phyloP scores from a whole-genome alignment of 2,888 invertebrate species.

The Azorinus chamasolen region DNA sequence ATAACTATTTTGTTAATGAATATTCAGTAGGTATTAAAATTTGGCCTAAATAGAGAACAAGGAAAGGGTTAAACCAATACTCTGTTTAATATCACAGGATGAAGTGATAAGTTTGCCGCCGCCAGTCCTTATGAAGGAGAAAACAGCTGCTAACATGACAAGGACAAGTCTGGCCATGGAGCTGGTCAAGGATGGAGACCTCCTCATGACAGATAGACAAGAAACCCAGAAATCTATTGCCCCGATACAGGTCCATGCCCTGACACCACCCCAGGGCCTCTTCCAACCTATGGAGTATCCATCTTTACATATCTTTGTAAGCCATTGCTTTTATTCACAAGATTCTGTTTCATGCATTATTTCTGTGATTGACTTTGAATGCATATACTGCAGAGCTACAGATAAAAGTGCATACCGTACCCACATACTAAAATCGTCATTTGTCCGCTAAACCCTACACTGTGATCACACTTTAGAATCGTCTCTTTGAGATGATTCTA shows the following conservation, averaged over 20 bases:
- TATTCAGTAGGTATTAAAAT: too few species aligned
- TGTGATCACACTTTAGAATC: too few species aligned
- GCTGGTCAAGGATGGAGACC: slow-evolving; percentile 43
- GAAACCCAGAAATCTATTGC: slow-evolving; percentile 47
- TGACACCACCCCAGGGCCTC: slow-evolving; percentile 78
- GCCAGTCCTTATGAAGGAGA: slow-evolving; percentile 57
- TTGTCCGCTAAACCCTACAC: too few species aligned
- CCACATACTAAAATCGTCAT: too few species aligned
- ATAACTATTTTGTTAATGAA: too few species aligned
- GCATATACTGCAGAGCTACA: too few species aligned
- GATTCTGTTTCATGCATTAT: too few species aligned
- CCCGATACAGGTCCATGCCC: slow-evolving; percentile 46
- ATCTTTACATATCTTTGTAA: slow-evolving; percentile 86
- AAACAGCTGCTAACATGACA: slow-evolving; percentile 30
- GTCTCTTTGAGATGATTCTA: too few species aligned
- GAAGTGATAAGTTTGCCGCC: slow-evolving; percentile 79
- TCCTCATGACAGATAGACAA: slow-evolving; percentile 26
- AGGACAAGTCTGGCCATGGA: slow-evolving; percentile 57
- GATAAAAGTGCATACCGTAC: too few species aligned
- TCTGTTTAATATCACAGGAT: slow-evolving; percentile 75
- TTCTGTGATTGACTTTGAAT: too few species aligned
- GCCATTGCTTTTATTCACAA: slow-evolving; percentile 49
- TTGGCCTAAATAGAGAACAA: too few species aligned
- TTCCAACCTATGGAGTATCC: slow-evolving; percentile 85
- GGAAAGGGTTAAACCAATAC: too few species aligned